Conservation (phyloP, 2,888 invertebrate genomes). For the Agriopis marginaria region DNA sequence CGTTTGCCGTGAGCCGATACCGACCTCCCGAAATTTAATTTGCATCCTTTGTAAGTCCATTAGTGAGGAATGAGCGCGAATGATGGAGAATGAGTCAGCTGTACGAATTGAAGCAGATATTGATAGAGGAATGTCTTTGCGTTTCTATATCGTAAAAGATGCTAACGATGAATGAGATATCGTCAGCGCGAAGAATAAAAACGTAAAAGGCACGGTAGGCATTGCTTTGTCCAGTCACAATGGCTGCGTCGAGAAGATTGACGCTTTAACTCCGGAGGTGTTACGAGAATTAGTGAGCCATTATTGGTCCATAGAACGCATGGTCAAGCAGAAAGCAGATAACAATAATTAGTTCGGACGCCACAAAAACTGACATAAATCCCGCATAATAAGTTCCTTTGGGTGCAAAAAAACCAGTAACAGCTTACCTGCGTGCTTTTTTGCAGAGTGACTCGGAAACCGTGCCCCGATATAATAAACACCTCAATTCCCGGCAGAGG, state of each 20-base stretch:
- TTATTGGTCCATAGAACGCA: conserved; percentile 80
- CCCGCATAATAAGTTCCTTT: conserved; percentile 82
- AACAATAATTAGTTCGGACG: conserved; percentile 85
- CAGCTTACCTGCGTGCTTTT: conserved; percentile 80
- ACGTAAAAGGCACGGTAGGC: conserved; percentile 78
- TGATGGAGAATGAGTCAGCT: conserved; percentile 33
- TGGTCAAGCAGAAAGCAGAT: conserved; percentile 83
- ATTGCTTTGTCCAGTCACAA: conserved; percentile 80
- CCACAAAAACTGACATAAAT: conserved; percentile 86
- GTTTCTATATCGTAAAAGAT: conserved; percentile 53
- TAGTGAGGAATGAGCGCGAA: conserved; percentile 51
- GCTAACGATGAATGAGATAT: conserved; percentile 76
- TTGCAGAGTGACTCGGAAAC: conserved; percentile 74
- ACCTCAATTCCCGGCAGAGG: conserved; percentile 84
- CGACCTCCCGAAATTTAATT: conserved; percentile 70
- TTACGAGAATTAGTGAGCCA: conserved; percentile 84
- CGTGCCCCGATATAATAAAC: conserved; percentile 82
- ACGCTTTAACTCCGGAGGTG: conserved; percentile 81
- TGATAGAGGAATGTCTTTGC: conserved; percentile 45
- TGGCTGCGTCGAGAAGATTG: conserved; percentile 69
- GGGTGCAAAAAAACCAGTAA: conserved; percentile 74
- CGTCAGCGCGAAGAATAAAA: conserved; percentile 76
- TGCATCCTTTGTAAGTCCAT: conserved; percentile 69
- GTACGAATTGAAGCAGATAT: conserved; percentile 16
- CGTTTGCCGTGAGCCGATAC: conserved; percentile 67